Evolutionary conservation across 2,888 invertebrate species (phyloP).

Genomic region (Drepanosiphum platanoidis): DNA sequence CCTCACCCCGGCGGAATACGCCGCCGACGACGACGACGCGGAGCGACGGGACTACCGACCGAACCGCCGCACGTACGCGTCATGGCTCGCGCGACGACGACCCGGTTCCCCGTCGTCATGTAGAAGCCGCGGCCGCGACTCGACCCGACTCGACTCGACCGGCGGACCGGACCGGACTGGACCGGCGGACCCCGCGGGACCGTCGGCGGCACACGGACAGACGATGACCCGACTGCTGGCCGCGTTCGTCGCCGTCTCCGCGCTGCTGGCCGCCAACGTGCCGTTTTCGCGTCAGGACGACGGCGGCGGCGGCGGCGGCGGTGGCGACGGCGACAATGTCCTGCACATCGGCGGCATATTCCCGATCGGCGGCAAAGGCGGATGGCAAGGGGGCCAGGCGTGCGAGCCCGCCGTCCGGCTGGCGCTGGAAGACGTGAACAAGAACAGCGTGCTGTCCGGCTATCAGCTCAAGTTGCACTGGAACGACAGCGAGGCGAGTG

Average conservation of each 20-base stretch:
- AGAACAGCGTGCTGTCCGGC: slow-evolving; percentile 87
- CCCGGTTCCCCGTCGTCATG: neutral
- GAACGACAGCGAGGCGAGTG: slow-evolving; percentile 94
- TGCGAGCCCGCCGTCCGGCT: slow-evolving; percentile 97
- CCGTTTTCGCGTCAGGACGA: neutral
- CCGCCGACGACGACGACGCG: slow-evolving; percentile 1
- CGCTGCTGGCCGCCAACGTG: neutral
- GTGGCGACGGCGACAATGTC: slow-evolving; percentile 72
- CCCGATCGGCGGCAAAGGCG: slow-evolving; percentile 94
- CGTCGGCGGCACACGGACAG: too few relatives aligned
- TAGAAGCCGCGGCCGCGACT: neutral
- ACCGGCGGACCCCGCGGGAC: too few relatives aligned
- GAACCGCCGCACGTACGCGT: neutral
- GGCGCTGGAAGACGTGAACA: slow-evolving; percentile 96
- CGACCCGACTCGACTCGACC: too few relatives aligned
- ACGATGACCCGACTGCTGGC: neutral
- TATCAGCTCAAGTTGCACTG: slow-evolving; percentile 90
- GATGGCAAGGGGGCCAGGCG: slow-evolving; percentile 98
- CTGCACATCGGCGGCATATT: slow-evolving; percentile 98
- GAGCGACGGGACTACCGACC: neutral
- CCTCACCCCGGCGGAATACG: slow-evolving; percentile 34
- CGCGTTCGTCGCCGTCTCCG: neutral
- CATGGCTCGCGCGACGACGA: neutral
- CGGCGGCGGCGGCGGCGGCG: neutral
- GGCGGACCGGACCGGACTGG: too few relatives aligned